These are phyloP conservation scores for Notothenia coriiceps DNA, from an alignment of 2,113 vertebrate genomes.

Conservation along the genomic window DNA sequence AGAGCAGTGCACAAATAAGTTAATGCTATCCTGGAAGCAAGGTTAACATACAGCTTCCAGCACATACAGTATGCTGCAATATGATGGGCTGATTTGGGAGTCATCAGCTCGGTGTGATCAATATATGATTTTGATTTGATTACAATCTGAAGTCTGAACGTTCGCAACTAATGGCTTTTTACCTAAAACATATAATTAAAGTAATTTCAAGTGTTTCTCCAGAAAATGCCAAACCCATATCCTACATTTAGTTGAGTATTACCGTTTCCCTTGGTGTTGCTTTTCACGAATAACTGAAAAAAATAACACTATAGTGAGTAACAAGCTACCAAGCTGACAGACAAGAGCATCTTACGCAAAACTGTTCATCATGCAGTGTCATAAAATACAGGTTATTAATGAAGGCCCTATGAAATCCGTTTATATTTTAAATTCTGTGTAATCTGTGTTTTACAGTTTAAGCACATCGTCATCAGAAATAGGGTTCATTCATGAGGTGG, in stretches of 20 bases:
- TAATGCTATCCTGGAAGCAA: slow-evolving; percentile 15
- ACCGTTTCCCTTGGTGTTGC: not conserved
- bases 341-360: too few relatives aligned
- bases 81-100: too few relatives aligned
- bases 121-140: not conserved
- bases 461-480: too few relatives aligned
- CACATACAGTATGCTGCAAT: not conserved
- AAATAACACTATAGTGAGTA: not conserved
- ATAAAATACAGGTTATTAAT: not conserved
- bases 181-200: too few relatives aligned
- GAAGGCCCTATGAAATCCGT: too few relatives aligned
- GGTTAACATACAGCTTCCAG: slow-evolving; percentile 19
- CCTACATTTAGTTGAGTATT: not conserved
- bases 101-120: not conserved
- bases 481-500: too few relatives aligned
- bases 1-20: slow-evolving; percentile 38
- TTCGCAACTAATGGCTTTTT: not conserved
- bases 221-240: not conserved
- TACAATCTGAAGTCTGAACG: not conserved
- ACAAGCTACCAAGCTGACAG: too few relatives aligned
- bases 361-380: not conserved
- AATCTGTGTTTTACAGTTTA: too few relatives aligned
- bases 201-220: not conserved
- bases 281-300: not conserved
- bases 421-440: too few relatives aligned